phyloP scores from a whole-genome alignment of 2,888 invertebrate genomes.

The Drosophila nr. fundita region DNA sequence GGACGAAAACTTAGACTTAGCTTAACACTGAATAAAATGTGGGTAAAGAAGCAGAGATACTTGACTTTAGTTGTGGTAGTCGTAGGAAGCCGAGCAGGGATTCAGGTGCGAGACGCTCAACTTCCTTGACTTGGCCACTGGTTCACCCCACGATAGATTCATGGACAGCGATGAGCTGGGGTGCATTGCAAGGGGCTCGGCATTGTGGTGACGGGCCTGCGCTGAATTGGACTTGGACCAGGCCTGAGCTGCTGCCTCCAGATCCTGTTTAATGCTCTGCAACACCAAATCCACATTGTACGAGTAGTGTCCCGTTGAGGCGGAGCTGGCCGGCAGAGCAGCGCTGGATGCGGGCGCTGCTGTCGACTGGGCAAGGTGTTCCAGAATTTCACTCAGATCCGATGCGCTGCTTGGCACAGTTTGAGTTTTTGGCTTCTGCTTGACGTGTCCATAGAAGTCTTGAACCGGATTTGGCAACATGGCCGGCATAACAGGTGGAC shows the following conservation, averaged over 20 bases:
- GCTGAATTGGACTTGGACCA: conserved; percentile 64
- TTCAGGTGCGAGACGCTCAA: conserved; percentile 61
- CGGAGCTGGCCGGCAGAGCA: conserved; percentile 7
- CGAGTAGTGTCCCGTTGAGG: conserved; percentile 57
- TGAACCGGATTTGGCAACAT: conserved; percentile 10
- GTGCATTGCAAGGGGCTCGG: conserved; percentile 23
- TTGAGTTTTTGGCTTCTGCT: conserved; percentile 35
- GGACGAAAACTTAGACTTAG: conserved; percentile 38
- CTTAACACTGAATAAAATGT: neutral
- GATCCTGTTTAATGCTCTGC: conserved; percentile 71
- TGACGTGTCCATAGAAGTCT: conserved; percentile 27
- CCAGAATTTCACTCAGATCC: conserved; percentile 65
- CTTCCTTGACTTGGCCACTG: conserved; percentile 61
- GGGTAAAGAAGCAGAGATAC: neutral
- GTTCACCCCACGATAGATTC: conserved; percentile 76
- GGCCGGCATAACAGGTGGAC: neutral
- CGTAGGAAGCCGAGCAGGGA: conserved; percentile 51
- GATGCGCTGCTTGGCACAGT: conserved; percentile 22
- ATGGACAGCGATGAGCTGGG: conserved; percentile 43
- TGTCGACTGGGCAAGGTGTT: conserved; percentile 62
- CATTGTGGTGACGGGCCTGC: conserved; percentile 25
- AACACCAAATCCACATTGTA: conserved; percentile 66
- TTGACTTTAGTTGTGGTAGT: conserved; percentile 55
- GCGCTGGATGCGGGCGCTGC: conserved; percentile 24
- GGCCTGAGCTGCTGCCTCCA: conserved; percentile 72